Base-by-base conservation (phyloP, 2,113 vertebrate genomes). In the Cranoglanis bouderius region DNA sequence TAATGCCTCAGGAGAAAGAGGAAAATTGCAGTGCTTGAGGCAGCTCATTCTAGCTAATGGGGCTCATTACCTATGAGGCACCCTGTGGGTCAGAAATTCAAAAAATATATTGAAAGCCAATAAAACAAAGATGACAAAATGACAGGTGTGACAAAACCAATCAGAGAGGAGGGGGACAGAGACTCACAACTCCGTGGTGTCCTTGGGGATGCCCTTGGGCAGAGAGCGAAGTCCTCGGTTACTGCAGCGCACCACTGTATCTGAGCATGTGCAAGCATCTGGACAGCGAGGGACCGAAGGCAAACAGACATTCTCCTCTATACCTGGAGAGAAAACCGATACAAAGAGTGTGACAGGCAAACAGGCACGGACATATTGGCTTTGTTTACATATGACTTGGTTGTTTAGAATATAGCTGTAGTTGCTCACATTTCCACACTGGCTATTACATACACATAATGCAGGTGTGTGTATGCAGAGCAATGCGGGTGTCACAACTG, bases 181-280 rank as follows among this genome's bases (percentile, higher is more conserved):
- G 88, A 97, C 98, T 98, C 93, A 99, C 98, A 99, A 96, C 94
- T 99, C 98, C 0, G 98, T 99, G 92, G 98, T 96, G 21, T 99
- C 98, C 94, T 97, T 99, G 94, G 98, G 98, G 93, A 99, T 96
- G 92, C 97, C 97, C 94, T 95, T 99, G 92, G 98, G 98, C 89
- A 99, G 94, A 6, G 94, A 65, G 32, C 93, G 95, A 88, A 99
- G 95, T 51, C 97, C 98, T 91, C 95, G 96, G 96, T 99, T 98
- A 94, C 98, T 98, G 95, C 98, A 99, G 1, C 98, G 97, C 85
- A 99, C 97, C 93, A 99, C 97, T 0, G 96, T 94, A 72, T 99
- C 98, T 92, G 98, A 90, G 40, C 98, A 99, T 90, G 97, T 97
- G 94, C 98, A 99, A 85, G 96, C 96, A 63, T 98, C 97, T 0